These are phyloP conservation scores for Rhagophthalmus giganteus DNA, from an alignment of 2,888 invertebrate species.

Conservation along the genomic window DNA sequence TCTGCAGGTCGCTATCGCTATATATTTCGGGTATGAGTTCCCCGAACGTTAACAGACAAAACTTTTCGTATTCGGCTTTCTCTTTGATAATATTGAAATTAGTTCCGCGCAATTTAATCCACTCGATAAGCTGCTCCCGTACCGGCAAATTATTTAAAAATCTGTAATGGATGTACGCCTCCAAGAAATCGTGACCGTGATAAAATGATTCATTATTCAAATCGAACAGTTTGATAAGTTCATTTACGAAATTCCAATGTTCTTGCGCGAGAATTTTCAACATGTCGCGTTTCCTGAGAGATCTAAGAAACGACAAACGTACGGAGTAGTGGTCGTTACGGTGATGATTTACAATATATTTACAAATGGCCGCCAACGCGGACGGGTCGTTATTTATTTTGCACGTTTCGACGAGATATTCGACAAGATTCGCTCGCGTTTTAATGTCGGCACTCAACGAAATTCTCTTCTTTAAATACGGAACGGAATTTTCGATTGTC, in stretches of 20 bases:
- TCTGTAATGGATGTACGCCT: constrained; percentile 6
- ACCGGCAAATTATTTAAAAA: constrained; percentile 4
- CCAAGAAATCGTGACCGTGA: background rate
- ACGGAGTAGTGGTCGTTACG: constrained; percentile 12
- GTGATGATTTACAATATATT: constrained; percentile 15
- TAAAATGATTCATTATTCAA: constrained; percentile 17
- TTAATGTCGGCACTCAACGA: constrained; percentile 11
- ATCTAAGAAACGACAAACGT: constrained; percentile 2
- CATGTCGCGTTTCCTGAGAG: constrained; percentile 2
- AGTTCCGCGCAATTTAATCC: background rate
- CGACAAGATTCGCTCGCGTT: constrained; percentile 4
- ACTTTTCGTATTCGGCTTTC: constrained; percentile 12
- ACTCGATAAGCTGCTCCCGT: constrained; percentile 4
- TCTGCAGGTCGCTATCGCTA: background rate
- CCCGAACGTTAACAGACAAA: constrained; percentile 8
- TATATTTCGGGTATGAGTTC: constrained; percentile 4
- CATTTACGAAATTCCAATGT: constrained; percentile 18
- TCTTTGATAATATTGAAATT: constrained; percentile 2
- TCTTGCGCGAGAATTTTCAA: constrained; percentile 3
- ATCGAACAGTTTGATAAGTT: constrained; percentile 10
- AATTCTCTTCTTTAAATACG: constrained; percentile 8
- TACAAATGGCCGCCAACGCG: constrained; percentile 10
- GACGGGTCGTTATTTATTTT: constrained; percentile 10
- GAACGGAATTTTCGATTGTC: constrained; percentile 7
- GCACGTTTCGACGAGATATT: constrained; percentile 12